Evolutionary conservation across 2,113 vertebrate genomes (phyloP).

Genomic region (Hyperopisus bebe): DNA sequence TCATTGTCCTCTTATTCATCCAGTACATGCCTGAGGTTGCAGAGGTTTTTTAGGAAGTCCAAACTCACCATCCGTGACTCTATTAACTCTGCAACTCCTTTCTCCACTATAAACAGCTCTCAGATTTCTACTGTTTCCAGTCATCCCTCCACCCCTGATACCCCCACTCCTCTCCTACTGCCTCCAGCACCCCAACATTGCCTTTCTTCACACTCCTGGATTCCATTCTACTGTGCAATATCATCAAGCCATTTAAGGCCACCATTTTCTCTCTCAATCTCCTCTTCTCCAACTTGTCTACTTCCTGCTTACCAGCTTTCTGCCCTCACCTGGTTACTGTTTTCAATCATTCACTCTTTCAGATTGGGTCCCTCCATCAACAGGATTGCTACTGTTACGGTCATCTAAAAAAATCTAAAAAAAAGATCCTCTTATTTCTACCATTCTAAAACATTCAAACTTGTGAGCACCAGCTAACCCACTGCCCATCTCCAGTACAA

Average conservation of each 20-base stretch:
- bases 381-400: background rate
- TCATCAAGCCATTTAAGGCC: background rate
- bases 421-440: background rate
- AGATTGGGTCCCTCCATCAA: background rate
- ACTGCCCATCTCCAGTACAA: background rate
- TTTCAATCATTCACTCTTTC: background rate
- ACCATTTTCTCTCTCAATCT: background rate
- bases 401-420: background rate
- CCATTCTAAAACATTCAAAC: background rate
- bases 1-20: background rate
- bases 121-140: background rate
- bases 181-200: too few relatives aligned
- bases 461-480: background rate
- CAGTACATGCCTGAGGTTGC: background rate
- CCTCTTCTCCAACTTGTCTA: background rate
- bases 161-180: background rate
- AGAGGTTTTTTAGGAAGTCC: background rate
- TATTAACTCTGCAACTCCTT: background rate
- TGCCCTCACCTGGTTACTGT: background rate
- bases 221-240: background rate
- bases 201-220: background rate
- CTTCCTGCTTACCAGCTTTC: background rate
- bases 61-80: background rate
- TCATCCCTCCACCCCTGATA: background rate
- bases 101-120: background rate